Percentiles rank a stretch among this genome's conserved stretches.
These are phyloP conservation scores for Ganaspis sp. DNA, from an alignment of 1,140 invertebrate species.

Conservation along the genomic window DNA sequence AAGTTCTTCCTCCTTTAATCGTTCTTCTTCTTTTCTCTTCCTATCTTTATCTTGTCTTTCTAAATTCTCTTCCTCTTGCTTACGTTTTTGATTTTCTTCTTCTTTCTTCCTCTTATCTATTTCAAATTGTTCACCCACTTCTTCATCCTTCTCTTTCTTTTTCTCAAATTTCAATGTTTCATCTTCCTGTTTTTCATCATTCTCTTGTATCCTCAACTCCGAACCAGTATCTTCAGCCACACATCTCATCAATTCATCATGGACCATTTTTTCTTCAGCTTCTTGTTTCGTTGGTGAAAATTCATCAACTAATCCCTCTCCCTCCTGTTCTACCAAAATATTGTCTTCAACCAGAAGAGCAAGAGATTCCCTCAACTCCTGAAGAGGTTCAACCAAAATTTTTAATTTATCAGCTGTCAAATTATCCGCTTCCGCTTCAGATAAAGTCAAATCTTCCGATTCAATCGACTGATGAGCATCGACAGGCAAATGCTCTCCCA, in stretches of 20 bases:
- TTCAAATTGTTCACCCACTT: constrained; percentile 13
- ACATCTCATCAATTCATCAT: background rate
- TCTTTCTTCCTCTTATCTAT: constrained; percentile 23
- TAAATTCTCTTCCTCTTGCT: constrained; percentile 25
- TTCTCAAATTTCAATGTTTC: constrained; percentile 42
- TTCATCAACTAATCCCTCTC: constrained; percentile 35
- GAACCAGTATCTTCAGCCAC: background rate
- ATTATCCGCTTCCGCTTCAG: constrained; percentile 38
- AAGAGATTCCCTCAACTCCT: constrained; percentile 77
- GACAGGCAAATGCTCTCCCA: constrained; percentile 61
- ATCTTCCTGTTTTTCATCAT: constrained; percentile 43
- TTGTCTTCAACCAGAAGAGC: constrained; percentile 73
- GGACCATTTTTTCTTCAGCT: background rate
- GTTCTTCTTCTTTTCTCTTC: background rate
- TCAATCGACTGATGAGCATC: constrained; percentile 55
- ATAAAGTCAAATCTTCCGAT: constrained; percentile 44
- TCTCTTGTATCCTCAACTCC: constrained; percentile 33
- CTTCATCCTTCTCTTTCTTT: constrained; percentile 35
- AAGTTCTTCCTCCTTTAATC: constrained; percentile 31
- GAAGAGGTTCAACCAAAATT: constrained; percentile 75
- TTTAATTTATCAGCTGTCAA: constrained; percentile 43
- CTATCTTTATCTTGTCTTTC: constrained; percentile 30
- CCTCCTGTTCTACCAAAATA: constrained; percentile 47
- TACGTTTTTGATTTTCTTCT: constrained; percentile 29
- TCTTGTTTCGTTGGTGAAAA: background rate